Conservation (phyloP, 2,888 invertebrate species). For the Diabrotica balteata region DNA sequence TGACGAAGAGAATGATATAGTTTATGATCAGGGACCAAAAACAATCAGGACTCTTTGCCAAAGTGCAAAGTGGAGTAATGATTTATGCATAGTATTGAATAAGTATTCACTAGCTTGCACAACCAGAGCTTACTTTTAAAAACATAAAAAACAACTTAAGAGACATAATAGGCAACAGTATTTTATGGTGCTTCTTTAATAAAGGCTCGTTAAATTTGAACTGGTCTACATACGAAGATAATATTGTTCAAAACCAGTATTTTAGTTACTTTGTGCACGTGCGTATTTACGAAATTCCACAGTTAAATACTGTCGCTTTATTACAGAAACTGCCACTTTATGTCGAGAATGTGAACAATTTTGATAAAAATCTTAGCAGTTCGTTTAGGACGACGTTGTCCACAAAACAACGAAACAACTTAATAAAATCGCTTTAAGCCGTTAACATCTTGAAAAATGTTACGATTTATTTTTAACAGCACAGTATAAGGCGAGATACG, state of each 20-base stretch:
- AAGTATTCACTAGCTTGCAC: no score
- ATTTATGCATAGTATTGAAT: no score
- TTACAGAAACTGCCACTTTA: slow-evolving; percentile 31
- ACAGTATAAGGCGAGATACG: background rate
- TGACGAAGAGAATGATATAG: no score
- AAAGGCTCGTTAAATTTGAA: background rate
- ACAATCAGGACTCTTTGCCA: no score
- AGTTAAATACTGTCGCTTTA: slow-evolving; percentile 32
- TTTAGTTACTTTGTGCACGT: slow-evolving; percentile 17
- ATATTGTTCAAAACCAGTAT: background rate
- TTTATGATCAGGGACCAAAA: no score
- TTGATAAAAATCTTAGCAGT: slow-evolving; percentile 32
- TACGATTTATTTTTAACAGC: background rate
- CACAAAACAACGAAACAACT: slow-evolving; percentile 42
- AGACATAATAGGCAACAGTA: no score
- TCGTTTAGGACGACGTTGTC: slow-evolving; percentile 30
- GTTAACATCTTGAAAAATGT: slow-evolving; percentile 35
- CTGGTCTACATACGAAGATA: background rate
- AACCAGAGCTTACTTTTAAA: no score
- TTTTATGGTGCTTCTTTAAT: no score
- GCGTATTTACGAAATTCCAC: slow-evolving; percentile 20
- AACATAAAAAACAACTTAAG: no score
- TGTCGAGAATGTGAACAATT: slow-evolving; percentile 30
- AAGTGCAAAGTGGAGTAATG: no score
- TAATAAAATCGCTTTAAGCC: slow-evolving; percentile 44